These are phyloP conservation scores for Hippopotamyrus pictus DNA, from an alignment of 2,797 vertebrate species.

Conservation along the genomic window DNA sequence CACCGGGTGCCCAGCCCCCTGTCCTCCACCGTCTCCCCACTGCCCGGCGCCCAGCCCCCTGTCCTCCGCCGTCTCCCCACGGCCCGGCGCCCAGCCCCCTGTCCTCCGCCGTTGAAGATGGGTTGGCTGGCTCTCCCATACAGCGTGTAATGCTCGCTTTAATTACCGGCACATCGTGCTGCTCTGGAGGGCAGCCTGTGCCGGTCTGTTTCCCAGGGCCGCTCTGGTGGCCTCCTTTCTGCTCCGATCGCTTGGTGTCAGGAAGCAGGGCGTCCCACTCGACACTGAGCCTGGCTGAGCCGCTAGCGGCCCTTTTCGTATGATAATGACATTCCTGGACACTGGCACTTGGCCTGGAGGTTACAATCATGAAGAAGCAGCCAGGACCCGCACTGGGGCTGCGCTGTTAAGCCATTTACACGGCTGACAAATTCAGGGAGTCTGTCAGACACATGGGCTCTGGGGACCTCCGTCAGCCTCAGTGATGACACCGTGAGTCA, in stretches of 20 bases:
- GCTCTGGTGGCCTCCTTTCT: neutral
- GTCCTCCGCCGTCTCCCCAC: neutral
- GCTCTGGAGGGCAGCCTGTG: neutral
- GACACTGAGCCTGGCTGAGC: neutral
- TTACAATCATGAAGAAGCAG: neutral
- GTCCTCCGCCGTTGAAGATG: neutral
- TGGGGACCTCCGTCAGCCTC: neutral
- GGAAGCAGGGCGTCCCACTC: neutral
- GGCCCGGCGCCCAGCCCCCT: too few relatives aligned
- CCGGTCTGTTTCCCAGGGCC: neutral
- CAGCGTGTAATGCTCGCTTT: neutral
- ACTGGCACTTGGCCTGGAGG: neutral
- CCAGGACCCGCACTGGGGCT: neutral
- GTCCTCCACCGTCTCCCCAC: too few relatives aligned
- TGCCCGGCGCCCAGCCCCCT: too few relatives aligned
- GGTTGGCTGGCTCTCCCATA: neutral
- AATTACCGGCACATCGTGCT: neutral
- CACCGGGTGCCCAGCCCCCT: neutral
- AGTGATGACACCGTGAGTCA: neutral
- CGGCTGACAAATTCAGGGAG: neutral
- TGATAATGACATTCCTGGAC: neutral
- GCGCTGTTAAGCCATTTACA: neutral
- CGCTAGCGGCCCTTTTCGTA: neutral
- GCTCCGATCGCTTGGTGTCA: neutral
- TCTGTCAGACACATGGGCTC: neutral